phyloP scores from a whole-genome alignment of 2,888 invertebrate genomes.

The Trilocha varians region DNA sequence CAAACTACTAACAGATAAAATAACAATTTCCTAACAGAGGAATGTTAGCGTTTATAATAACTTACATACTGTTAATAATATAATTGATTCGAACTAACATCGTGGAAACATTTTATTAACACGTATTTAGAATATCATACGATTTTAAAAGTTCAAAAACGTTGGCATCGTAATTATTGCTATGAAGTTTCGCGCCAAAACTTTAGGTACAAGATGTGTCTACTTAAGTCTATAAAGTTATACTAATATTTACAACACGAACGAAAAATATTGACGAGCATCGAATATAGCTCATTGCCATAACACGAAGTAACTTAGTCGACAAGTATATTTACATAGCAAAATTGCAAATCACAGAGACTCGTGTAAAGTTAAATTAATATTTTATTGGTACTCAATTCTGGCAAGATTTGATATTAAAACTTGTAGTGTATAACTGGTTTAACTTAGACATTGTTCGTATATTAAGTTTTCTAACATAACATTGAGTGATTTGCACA shows the following conservation, averaged over 20 bases:
- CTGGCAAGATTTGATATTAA: background rate
- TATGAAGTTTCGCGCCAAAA: constrained; percentile 57
- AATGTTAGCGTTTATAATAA: constrained; percentile 70
- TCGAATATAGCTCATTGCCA: constrained; percentile 47
- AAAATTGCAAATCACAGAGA: constrained; percentile 67
- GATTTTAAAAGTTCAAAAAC: constrained; percentile 48
- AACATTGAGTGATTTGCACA: background rate
- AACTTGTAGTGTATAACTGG: background rate
- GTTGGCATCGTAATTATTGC: constrained; percentile 70
- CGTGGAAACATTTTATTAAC: constrained; percentile 26
- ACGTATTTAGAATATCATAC: constrained; percentile 55
- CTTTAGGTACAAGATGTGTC: constrained; percentile 64
- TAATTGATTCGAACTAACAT: constrained; percentile 27
- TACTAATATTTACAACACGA: constrained; percentile 64
- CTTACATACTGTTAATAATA: constrained; percentile 49
- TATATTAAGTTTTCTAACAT: background rate
- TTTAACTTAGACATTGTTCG: background rate
- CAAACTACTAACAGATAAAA: background rate
- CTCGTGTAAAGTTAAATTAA: constrained; percentile 33
- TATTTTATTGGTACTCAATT: background rate
- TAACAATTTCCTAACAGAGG: constrained; percentile 8
- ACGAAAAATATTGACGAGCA: constrained; percentile 53
- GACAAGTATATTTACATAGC: constrained; percentile 64
- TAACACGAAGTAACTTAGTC: constrained; percentile 64
- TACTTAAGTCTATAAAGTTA: constrained; percentile 55